Percentiles rank a stretch among this genome's conserved stretches.
phyloP scores from a whole-genome alignment of 37 sponge, comb jelly and placozoan species.

The Chondrosia reniformis region DNA sequence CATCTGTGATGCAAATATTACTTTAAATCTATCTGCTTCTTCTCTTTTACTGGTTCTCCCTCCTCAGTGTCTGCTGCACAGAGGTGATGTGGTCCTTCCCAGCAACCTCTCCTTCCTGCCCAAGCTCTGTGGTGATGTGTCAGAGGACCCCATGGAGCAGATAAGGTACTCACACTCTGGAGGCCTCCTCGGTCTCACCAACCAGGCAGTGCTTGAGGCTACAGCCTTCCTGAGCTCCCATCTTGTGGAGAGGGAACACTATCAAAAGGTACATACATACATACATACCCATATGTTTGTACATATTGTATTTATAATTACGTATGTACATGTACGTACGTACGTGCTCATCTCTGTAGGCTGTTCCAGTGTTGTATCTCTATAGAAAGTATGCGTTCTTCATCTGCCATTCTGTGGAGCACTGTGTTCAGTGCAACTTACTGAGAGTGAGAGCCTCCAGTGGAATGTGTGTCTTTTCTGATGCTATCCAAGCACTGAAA shows the following conservation, averaged over 20 bases:
- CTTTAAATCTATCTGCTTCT: too few relatives aligned
- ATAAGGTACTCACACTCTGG: too few relatives aligned
- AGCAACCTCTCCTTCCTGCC: not conserved
- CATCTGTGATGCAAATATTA: too few relatives aligned
- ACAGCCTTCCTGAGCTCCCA: not conserved
- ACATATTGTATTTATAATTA: too few relatives aligned
- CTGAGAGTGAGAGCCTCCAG: conserved; percentile 45
- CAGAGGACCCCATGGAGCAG: too few relatives aligned
- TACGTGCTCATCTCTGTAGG: conserved; percentile 32
- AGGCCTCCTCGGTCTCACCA: conserved; percentile 4
- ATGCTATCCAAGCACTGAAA: conserved; percentile 41
- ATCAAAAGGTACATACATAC: not conserved
- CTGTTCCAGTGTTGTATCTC: conserved; percentile 71
- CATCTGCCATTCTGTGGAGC: conserved; percentile 38
- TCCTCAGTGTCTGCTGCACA: too few relatives aligned
- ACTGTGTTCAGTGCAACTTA: conserved; percentile 39
- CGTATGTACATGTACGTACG: too few relatives aligned
- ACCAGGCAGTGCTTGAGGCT: not conserved
- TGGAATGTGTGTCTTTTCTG: conserved; percentile 47
- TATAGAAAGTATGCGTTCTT: conserved; percentile 57
- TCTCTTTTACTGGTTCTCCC: too few relatives aligned
- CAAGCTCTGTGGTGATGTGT: not conserved
- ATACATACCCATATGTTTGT: too few relatives aligned
- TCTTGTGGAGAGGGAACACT: not conserved
- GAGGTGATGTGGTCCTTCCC: too few relatives aligned